A percentile compares a stretch with the other conserved stretches of the same genome.
Evolutionary conservation across 2,888 invertebrate species (phyloP).

Genomic region (Osedax frankpressi): DNA sequence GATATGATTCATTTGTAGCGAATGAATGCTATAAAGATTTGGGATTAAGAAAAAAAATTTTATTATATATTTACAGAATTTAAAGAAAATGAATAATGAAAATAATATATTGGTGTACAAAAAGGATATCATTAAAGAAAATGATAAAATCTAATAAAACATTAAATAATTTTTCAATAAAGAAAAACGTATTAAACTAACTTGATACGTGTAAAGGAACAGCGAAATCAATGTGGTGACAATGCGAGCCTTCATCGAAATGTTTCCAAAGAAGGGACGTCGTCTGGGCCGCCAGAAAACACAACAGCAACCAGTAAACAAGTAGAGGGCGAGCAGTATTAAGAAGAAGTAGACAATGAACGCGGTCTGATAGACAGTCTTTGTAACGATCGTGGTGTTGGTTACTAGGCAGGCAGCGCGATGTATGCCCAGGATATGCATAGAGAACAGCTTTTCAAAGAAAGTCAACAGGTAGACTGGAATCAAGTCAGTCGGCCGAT

Average conservation of each 20-base stretch:
- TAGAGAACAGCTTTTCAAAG: not conserved
- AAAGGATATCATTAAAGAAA: too few relatives aligned
- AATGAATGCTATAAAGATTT: too few relatives aligned
- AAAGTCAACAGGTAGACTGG: not conserved
- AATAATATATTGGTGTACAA: too few relatives aligned
- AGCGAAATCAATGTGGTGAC: constrained; percentile 15
- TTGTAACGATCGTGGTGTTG: not conserved
- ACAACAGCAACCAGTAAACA: constrained; percentile 15
- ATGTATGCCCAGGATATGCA: not conserved
- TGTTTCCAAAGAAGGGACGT: constrained; percentile 6
- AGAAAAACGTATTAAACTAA: too few relatives aligned
- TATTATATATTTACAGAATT: too few relatives aligned
- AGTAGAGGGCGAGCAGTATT: constrained; percentile 10
- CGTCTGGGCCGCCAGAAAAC: constrained; percentile 1
- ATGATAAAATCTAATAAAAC: too few relatives aligned
- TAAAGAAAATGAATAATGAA: too few relatives aligned
- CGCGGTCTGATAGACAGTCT: not conserved
- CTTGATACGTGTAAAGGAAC: constrained; percentile 22
- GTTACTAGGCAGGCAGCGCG: not conserved
- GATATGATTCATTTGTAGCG: too few relatives aligned
- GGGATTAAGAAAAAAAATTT: too few relatives aligned
- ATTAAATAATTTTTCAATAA: too few relatives aligned
- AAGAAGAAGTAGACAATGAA: constrained; percentile 15
- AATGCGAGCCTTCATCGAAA: constrained; percentile 9
- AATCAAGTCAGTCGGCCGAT: constrained; percentile 1